These are phyloP conservation scores for Chaetodon trifasciatus DNA, from an alignment of 2,797 vertebrate genomes.

Conservation along the genomic window DNA sequence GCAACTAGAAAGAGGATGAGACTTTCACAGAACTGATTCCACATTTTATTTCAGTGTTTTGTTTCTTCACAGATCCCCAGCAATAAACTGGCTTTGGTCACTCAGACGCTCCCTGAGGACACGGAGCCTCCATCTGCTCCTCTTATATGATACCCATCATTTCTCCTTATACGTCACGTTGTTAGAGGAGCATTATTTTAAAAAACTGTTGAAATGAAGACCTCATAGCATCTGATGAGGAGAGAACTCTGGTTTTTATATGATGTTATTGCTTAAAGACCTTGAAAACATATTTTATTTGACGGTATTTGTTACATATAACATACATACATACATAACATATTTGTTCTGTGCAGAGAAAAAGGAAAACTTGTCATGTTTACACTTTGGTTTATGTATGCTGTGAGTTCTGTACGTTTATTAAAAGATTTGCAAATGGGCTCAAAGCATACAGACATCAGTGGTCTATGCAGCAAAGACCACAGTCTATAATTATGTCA, in stretches of 20 bases:
- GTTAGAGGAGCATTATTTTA: constrained; percentile 39
- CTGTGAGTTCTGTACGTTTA: too few species aligned
- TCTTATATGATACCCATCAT: constrained; percentile 48
- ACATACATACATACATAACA: too few species aligned
- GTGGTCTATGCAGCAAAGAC: too few species aligned
- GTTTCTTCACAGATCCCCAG: constrained; percentile 49
- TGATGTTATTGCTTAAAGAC: background rate
- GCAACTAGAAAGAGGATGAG: constrained; percentile 45
- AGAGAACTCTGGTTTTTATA: background rate
- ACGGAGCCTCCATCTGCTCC: constrained; percentile 71
- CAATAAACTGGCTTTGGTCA: constrained; percentile 56
- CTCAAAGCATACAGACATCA: too few species aligned
- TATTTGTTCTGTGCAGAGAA: too few species aligned
- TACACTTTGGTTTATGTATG: background rate
- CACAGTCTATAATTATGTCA: too few species aligned
- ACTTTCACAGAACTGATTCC: constrained; percentile 62
- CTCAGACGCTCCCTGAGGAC: constrained; percentile 60
- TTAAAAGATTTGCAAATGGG: too few species aligned
- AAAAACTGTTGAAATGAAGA: constrained; percentile 25
- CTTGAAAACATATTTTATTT: background rate
- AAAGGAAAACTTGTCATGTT: background rate
- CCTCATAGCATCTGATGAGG: constrained; percentile 18
- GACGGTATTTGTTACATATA: too few species aligned
- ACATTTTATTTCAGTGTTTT: constrained; percentile 52
- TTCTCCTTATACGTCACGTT: constrained; percentile 38